A percentile compares a stretch with the other conserved stretches of the same genome.
phyloP scores from a whole-genome alignment of 1,140 invertebrate genomes.

The Trichonephila inaurata region DNA sequence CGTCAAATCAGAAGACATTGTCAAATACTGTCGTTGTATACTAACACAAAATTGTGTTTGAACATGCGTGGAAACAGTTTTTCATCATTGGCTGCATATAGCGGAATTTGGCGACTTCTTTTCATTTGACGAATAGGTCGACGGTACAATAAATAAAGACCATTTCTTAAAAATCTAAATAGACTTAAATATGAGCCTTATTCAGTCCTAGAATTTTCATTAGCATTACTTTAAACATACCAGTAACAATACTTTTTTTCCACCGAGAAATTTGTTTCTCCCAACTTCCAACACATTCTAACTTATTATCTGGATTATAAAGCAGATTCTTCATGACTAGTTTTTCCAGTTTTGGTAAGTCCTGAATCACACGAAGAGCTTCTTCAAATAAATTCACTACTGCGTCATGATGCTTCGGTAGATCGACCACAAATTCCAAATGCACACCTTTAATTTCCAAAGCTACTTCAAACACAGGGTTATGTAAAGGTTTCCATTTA shows the following conservation, averaged over 20 bases:
- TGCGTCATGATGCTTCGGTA: constrained; percentile 32
- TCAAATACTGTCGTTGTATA: too few species aligned
- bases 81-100: too few species aligned
- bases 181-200: too few species aligned
- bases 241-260: constrained; percentile 15
- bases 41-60: too few species aligned
- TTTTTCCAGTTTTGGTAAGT: constrained; percentile 33
- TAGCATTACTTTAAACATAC: not conserved
- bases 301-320: constrained; percentile 59
- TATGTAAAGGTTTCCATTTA: not conserved
- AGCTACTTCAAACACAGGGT: constrained; percentile 41
- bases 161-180: too few species aligned
- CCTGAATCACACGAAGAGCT: constrained; percentile 29
- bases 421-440: constrained; percentile 30
- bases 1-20: too few species aligned
- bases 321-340: constrained; percentile 56
- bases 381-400: constrained; percentile 43
- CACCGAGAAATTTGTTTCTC: constrained; percentile 36
- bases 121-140: too few species aligned
- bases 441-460: constrained; percentile 51
- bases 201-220: too few species aligned
- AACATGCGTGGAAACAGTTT: too few species aligned
- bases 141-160: too few species aligned
- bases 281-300: constrained; percentile 22
- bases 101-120: too few species aligned